A percentile compares a stretch with the other conserved stretches of the same genome.
These are phyloP conservation scores for Tetragonula clypearis DNA, from an alignment of 1,140 invertebrate species.

Conservation along the genomic window DNA sequence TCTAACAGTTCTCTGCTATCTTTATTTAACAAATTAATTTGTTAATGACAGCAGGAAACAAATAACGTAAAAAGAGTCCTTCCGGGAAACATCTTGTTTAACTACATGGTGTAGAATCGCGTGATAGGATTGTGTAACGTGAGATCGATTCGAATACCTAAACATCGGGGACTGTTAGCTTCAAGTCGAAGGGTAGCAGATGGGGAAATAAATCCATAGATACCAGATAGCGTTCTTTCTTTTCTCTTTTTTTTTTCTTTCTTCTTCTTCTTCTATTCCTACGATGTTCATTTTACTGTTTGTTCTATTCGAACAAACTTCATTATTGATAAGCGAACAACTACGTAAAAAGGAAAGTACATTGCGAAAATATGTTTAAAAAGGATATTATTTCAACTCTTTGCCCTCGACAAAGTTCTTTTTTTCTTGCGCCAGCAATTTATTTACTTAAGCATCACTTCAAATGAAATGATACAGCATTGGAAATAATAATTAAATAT, in stretches of 20 bases:
- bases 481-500: no score
- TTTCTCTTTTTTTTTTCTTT: neutral
- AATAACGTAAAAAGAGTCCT: neutral
- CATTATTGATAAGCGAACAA: no score
- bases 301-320: no score
- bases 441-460: no score
- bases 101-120: slow-evolving; percentile 5
- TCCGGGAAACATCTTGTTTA: neutral
- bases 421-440: no score
- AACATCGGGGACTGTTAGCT: slow-evolving; percentile 36
- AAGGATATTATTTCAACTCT: no score
- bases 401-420: no score
- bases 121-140: slow-evolving; percentile 36
- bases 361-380: no score
- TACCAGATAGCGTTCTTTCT: neutral
- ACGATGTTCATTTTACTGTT: neutral
- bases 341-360: no score
- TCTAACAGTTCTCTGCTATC: neutral
- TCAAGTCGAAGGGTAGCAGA: slow-evolving; percentile 7
- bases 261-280: neutral
- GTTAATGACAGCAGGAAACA: neutral
- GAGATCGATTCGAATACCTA: slow-evolving; percentile 41
- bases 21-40: neutral
- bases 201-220: slow-evolving; percentile 4
- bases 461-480: no score